Evolutionary conservation across 2,797 vertebrate species (phyloP).

Genomic region (Myotis vivesi): DNA sequence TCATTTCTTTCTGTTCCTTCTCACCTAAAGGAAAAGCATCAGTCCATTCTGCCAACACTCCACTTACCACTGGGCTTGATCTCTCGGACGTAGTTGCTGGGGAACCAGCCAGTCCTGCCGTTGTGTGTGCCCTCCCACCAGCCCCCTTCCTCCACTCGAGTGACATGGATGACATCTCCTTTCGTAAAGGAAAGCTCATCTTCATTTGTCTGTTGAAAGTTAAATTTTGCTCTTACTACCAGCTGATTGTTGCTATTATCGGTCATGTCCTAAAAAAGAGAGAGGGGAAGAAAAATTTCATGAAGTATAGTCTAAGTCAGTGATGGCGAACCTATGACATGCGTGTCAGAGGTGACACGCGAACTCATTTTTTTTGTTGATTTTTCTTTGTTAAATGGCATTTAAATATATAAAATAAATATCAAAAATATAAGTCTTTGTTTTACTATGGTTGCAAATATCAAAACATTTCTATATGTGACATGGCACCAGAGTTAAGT

Average conservation of each 20-base stretch:
- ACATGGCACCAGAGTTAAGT: too few relatives aligned
- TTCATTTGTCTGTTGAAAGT: constrained; percentile 98
- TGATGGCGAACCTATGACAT: too few relatives aligned
- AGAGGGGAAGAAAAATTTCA: neutral
- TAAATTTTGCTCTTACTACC: constrained; percentile 96
- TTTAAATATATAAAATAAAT: too few relatives aligned
- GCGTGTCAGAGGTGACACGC: too few relatives aligned
- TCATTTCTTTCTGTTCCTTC: neutral
- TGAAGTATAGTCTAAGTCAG: neutral
- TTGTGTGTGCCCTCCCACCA: constrained; percentile 97
- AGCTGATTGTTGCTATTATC: constrained; percentile 94
- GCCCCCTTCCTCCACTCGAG: constrained; percentile 96
- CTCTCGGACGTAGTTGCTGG: constrained; percentile 98
- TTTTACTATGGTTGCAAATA: too few relatives aligned
- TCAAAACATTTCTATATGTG: too few relatives aligned
- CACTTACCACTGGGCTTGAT: constrained; percentile 95
- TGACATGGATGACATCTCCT: constrained; percentile 96
- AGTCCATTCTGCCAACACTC: neutral
- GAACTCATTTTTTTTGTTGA: too few relatives aligned
- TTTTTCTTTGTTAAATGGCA: too few relatives aligned
- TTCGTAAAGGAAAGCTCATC: constrained; percentile 97
- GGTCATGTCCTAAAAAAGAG: constrained; percentile 94
- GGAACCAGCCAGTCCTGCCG: constrained; percentile 97
- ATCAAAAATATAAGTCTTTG: too few relatives aligned
- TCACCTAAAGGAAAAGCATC: neutral